Evolutionary conservation across 2,888 invertebrate species (phyloP), one percentile per base, ranked within the genome.

Genomic region (Volucella inflata): DNA sequence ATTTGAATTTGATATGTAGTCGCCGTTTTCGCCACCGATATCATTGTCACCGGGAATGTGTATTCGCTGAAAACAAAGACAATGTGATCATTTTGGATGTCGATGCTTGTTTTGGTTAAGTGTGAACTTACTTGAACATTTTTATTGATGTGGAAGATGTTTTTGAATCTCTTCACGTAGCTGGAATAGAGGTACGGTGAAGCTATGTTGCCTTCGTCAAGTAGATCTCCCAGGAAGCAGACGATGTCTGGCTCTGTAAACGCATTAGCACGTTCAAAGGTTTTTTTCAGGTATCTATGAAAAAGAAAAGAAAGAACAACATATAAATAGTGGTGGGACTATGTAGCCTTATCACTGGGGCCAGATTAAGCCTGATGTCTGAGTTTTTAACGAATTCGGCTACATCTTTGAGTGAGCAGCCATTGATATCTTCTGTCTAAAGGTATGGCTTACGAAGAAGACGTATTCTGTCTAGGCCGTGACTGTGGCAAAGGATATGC

Each of bases 31-130:
- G 12, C 99, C 99, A 8, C 99, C 99, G 78, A 99, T 97, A 90
- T 99, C 99, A 92, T 99, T 99, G 91, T 99, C 99, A 6, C 99
- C 99, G 17, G 98, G 97, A 85, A 99, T 92, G 94, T 96, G 98
- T 68, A 99, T 93, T 92, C 94, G 94, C 96, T 96, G 92, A 40
- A 93, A 59, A 62, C 9, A 0, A 12, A n/a, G 4, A 53, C 30
- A 8, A 59, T 16, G 0, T n/a, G 4, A 30, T 30, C 30, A 14
- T 10, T 4, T n/a, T n/a, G 3, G 6, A 53, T 6, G 4, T 30
- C 0, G 30, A 30, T 30, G 30, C 2, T 0, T 30, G 1, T 30
- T 30, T 30, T 4, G 8, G 8, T 12, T 8, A 1, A 44, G 17
- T 16, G 1, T 30, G 21, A 14, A 88, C 88, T 81, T 87, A 91